These are phyloP conservation scores for Ochropacha duplaris DNA, from an alignment of 2,888 invertebrate genomes.

Conservation along the genomic window DNA sequence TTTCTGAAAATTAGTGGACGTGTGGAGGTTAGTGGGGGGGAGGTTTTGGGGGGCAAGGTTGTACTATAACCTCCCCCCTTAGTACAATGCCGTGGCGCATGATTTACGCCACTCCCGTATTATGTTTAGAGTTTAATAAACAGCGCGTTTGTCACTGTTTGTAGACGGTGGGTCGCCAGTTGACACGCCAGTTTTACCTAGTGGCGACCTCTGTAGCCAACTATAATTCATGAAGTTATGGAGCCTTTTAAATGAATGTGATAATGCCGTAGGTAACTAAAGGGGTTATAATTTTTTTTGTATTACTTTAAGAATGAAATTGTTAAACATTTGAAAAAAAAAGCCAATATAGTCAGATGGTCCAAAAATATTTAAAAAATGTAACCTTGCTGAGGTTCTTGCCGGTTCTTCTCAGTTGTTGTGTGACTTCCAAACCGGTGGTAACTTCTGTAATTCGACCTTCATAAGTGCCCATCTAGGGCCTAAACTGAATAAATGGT, in stretches of 20 bases:
- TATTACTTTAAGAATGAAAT: too few relatives aligned
- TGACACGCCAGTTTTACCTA: constrained; percentile 13
- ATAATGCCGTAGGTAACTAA: too few relatives aligned
- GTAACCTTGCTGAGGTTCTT: too few relatives aligned
- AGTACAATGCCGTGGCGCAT: constrained; percentile 66
- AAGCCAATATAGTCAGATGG: too few relatives aligned
- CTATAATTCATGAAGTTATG: background rate
- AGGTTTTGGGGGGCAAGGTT: constrained; percentile 25
- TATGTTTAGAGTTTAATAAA: constrained; percentile 86
- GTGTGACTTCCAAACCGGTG: too few relatives aligned
- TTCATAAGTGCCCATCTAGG: too few relatives aligned
- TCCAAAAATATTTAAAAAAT: too few relatives aligned
- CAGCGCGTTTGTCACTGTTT: constrained; percentile 75
- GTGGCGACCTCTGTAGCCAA: background rate
- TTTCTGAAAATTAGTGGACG: constrained; percentile 79
- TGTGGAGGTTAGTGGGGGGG: constrained; percentile 33
- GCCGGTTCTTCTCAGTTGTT: too few relatives aligned
- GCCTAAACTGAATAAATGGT: too few relatives aligned
- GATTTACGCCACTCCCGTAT: constrained; percentile 85
- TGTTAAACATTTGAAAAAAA: too few relatives aligned
- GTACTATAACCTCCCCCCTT: constrained; percentile 24
- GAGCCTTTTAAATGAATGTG: background rate
- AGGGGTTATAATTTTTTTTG: too few relatives aligned
- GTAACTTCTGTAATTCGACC: too few relatives aligned
- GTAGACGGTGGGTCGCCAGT: constrained; percentile 38